Percentiles rank a stretch among this genome's conserved stretches.
Evolutionary conservation across 1,140 invertebrate genomes (phyloP).

Genomic region (Maniola jurtina): DNA sequence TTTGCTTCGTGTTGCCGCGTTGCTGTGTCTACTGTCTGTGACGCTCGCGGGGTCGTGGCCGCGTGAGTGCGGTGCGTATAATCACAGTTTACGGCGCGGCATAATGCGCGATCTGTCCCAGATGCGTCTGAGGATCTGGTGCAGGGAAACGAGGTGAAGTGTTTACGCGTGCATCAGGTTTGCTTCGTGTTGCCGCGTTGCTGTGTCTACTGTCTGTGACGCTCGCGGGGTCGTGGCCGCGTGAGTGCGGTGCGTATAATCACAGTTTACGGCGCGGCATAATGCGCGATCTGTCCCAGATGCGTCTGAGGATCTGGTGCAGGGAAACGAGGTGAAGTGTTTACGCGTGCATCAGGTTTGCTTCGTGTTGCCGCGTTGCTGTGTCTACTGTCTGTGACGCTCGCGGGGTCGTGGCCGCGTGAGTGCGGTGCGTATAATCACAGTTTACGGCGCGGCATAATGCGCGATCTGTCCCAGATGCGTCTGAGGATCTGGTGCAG

Average conservation of each 20-base stretch:
- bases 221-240: slow-evolving; percentile 42
- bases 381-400: slow-evolving; percentile 20
- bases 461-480: slow-evolving; percentile 46
- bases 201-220: slow-evolving; percentile 18
- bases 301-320: slow-evolving; percentile 31
- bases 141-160: slow-evolving; percentile 32
- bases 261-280: slow-evolving; percentile 58
- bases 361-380: neutral
- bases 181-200: neutral
- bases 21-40: slow-evolving; percentile 14
- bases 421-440: slow-evolving; percentile 59
- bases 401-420: slow-evolving; percentile 42
- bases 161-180: neutral
- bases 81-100: slow-evolving; percentile 59
- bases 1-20: neutral
- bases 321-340: slow-evolving; percentile 31
- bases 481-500: slow-evolving; percentile 30
- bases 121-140: slow-evolving; percentile 33
- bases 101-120: slow-evolving; percentile 52
- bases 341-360: neutral
- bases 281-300: slow-evolving; percentile 49
- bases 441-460: slow-evolving; percentile 59
- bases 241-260: slow-evolving; percentile 56
- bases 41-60: slow-evolving; percentile 43
- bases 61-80: slow-evolving; percentile 52